These are phyloP conservation scores for Tetrao urogallus DNA, from an alignment of 2,113 vertebrate species.

Conservation along the genomic window DNA sequence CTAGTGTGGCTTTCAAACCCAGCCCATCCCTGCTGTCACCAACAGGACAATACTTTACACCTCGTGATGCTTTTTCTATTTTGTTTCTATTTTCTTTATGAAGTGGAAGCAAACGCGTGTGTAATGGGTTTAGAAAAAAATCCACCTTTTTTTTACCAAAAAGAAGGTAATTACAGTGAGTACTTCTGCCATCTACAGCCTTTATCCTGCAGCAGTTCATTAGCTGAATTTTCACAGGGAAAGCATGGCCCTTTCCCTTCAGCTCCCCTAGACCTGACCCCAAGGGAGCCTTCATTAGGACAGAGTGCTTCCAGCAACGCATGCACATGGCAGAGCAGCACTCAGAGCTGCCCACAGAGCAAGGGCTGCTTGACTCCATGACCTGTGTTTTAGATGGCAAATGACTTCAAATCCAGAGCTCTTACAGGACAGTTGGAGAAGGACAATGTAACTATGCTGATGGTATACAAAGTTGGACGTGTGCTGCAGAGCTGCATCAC, in stretches of 20 bases:
- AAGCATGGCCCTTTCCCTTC: background rate
- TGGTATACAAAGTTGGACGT: background rate
- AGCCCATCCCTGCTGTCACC: background rate
- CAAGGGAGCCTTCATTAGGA: background rate
- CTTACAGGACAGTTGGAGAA: too few relatives aligned
- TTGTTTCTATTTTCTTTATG: background rate
- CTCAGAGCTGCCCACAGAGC: background rate
- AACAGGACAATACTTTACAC: accelerated
- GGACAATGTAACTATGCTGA: background rate
- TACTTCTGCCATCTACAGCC: background rate
- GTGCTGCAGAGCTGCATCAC: too few relatives aligned
- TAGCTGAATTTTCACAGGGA: background rate
- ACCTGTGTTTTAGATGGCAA: background rate
- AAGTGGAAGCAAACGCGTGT: background rate
- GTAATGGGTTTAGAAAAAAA: background rate
- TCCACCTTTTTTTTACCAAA: background rate
- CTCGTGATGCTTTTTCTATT: accelerated
- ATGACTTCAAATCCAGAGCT: background rate
- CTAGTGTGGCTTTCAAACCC: accelerated
- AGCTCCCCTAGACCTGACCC: background rate
- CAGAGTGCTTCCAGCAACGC: background rate
- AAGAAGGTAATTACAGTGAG: background rate
- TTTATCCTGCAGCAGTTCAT: background rate
- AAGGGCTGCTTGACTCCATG: background rate
- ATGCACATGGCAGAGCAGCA: background rate